Evolutionary conservation across 2,888 invertebrate genomes (phyloP).

Genomic region (Drosophila paramelanica): DNA sequence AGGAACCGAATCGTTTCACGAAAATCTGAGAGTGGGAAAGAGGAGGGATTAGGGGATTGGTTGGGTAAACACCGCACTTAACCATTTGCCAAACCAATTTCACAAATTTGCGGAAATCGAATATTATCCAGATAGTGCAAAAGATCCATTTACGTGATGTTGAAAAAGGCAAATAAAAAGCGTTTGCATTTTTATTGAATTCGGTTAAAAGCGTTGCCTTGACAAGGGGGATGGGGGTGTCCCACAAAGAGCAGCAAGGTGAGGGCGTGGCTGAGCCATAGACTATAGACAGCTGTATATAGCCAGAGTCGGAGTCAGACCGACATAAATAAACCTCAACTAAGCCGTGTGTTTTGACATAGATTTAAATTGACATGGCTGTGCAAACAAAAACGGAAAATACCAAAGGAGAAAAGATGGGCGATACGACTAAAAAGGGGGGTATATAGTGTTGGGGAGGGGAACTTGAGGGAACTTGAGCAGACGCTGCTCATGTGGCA

Average conservation of each 20-base stretch:
- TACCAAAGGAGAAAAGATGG: background rate
- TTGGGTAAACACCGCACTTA: conserved; percentile 30
- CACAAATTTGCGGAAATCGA: conserved; percentile 58
- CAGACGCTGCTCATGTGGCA: conserved; percentile 34
- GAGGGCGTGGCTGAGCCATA: background rate
- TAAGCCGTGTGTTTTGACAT: conserved; percentile 81
- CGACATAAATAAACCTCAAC: conserved; percentile 81
- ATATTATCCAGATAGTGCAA: conserved; percentile 69
- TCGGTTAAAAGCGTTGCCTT: conserved; percentile 29
- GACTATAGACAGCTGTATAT: background rate
- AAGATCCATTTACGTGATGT: conserved; percentile 77
- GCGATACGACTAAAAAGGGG: background rate
- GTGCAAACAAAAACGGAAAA: conserved; percentile 65
- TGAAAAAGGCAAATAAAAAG: conserved; percentile 70
- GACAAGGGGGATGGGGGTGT: background rate
- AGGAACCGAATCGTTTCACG: background rate
- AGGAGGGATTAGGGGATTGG: background rate
- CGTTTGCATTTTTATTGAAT: conserved; percentile 77
- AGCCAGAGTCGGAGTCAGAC: conserved; percentile 44
- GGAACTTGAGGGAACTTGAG: conserved; percentile 6
- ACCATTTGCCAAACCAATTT: conserved; percentile 63
- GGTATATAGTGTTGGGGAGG: background rate
- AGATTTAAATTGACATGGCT: conserved; percentile 79
- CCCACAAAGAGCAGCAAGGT: conserved; percentile 1
- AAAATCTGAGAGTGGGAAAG: background rate